Evolutionary conservation across 2,113 vertebrate species (phyloP), one percentile per base, ranked within the genome.

Genomic region (Cynocephalus volans): DNA sequence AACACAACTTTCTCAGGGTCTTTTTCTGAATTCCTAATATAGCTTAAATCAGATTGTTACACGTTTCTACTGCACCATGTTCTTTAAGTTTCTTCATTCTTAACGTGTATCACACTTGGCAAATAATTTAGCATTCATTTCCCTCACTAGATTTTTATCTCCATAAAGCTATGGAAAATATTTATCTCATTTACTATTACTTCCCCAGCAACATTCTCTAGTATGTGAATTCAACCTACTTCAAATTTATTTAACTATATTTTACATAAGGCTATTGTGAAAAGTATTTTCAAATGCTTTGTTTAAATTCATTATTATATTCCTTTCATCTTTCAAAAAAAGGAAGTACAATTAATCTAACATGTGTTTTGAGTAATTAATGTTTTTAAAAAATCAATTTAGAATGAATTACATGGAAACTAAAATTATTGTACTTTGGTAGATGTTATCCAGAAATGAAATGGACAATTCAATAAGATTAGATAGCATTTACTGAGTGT

Each of bases 351-450:
- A 8, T 93, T 75, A 80, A 6, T 79, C 11, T 69, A 69, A 2
- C 2, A 69, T 90, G 48, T 95, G 26, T 87, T 76, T 79, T 73
- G 15, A 50, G 4, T 79, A 89, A 90, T 67, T 72, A 60, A 28
- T 92, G 12, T 48, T 64, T 90, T 82, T 24, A 64, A 90, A 91
- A 94, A 50, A 86, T 58, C 31, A 76, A 14, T 36, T 79, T 95
- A 72, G 45, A 58, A 50, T 89, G 14, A 89, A 36, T 80, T 94
- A 75, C 11, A 36, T 70, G 14, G 72, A 90, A 75, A 85, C 52
- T 60, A 76, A 45, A 85, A 31, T 48, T 33, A 60, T 18, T 65
- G 0, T 23, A 93, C 19, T 60, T 87, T 86, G 14, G 18, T 54
- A 79, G 2, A 60, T 80, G 24, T 83, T 85, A 7, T 70, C 8